Conservation (phyloP, 2,113 vertebrate species). For the Pomatorhinus ruficollis region DNA sequence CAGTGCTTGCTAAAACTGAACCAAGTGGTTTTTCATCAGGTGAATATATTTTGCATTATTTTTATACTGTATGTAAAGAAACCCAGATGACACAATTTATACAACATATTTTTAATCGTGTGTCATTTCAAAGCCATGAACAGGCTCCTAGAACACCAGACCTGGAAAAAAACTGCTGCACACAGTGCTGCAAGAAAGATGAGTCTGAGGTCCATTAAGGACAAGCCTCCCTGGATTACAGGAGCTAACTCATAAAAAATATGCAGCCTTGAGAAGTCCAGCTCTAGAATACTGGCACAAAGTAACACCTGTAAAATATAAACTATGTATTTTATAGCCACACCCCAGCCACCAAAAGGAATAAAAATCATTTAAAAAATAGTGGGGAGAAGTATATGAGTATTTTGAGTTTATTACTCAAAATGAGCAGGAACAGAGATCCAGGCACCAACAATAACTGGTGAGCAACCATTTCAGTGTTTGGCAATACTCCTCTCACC, state of each 20-base stretch:
- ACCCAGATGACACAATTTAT: not conserved
- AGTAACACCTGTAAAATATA: not conserved
- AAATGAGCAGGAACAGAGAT: not conserved
- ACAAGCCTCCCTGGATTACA: not conserved
- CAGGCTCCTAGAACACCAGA: not conserved
- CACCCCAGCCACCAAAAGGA: not conserved
- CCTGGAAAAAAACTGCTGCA: not conserved
- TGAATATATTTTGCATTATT: not conserved
- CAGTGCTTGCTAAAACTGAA: not conserved
- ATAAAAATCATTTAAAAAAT: not conserved
- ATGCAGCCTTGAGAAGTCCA: not conserved
- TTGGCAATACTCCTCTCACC: not conserved
- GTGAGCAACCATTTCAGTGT: not conserved
- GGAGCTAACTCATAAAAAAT: not conserved
- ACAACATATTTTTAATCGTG: not conserved
- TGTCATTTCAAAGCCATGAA: not conserved
- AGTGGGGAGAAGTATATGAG: accelerated
- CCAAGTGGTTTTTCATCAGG: not conserved
- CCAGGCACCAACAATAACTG: not conserved
- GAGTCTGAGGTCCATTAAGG: not conserved
- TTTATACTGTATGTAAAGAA: not conserved
- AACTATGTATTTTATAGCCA: not conserved
- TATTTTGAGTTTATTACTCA: not conserved
- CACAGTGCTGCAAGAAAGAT: not conserved
- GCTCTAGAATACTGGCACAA: not conserved